Evolutionary conservation across 2,888 invertebrate genomes (phyloP), one percentile per base, ranked within the genome.

Genomic region (Sericinus montela): DNA sequence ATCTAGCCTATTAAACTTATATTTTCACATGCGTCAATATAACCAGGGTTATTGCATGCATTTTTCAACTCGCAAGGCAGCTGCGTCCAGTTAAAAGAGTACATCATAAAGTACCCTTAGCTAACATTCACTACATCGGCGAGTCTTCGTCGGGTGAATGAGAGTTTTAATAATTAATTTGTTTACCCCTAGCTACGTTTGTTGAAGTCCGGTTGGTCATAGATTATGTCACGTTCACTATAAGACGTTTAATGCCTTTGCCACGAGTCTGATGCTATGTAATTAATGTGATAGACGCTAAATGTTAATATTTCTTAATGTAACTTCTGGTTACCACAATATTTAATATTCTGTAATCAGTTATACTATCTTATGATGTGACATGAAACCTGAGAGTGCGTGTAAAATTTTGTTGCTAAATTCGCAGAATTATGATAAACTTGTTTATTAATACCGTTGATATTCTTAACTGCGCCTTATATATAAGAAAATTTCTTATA

Each of bases 131-230:
- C 46, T 58, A 48, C 54, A 48, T 55, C 45, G 51, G 53, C 54
- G 55, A 57, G 55, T 57, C 55, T 55, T 57, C 51, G 50, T 45
- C 43, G 40, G 53, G 45, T 65, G 61, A 66, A 64, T 62, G 58
- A 53, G 28, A 15, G 48, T 64, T 62, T 80, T 65, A 78, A 81
- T 80, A 68, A 75, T 77, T 80, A 63, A 81, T 75, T 73, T 72
- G 72, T 75, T 68, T 74, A 67, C 64, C 63, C 68, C 65, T 55
- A 51, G 58, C 47, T 34, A 47, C 52, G 56, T 69, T 71, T 73
- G 75, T 73, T 71, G 64, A 60, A 61, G 80, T 80, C 79, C 78
- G 54, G 78, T 48, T 13, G 40, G 54, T 32, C 69, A 75, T 52
- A 71, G 77, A 78, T 47, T 65, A 67, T 47, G 10, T 11, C 5